Evolutionary conservation across 2,113 vertebrate genomes (phyloP).

Genomic region (Mirounga angustirostris): DNA sequence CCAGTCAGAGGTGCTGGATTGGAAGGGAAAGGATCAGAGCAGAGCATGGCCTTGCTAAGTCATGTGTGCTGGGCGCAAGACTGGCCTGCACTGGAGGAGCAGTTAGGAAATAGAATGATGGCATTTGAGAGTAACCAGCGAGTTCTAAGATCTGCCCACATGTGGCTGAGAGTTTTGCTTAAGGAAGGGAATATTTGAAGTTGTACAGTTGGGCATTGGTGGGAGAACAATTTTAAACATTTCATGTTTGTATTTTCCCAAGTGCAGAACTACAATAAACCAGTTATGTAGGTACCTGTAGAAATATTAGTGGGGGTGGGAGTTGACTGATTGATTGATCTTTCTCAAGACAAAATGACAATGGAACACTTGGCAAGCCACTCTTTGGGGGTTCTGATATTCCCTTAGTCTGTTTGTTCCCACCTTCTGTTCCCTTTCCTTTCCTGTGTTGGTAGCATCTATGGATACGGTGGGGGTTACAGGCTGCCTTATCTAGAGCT

Average conservation of each 20-base stretch:
- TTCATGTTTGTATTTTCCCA: neutral
- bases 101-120: neutral
- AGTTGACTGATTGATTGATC: neutral
- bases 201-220: neutral
- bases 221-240: neutral
- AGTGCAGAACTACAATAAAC: neutral
- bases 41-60: neutral
- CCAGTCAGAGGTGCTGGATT: neutral
- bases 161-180: neutral
- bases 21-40: neutral
- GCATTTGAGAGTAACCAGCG: neutral
- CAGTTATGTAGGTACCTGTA: neutral
- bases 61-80: fast-evolving
- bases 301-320: neutral
- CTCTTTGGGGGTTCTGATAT: neutral
- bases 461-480: neutral
- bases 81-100: neutral
- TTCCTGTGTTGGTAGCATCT: neutral
- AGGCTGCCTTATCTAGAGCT: neutral
- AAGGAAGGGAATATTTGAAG: neutral
- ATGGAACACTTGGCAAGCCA: neutral
- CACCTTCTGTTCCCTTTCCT: too few relatives aligned
- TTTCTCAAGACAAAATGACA: neutral
- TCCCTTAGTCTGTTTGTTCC: neutral
- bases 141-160: neutral